Evolutionary conservation across 2,888 invertebrate species (phyloP), one percentile per base, ranked within the genome.

Genomic region (Limulus polyphemus): DNA sequence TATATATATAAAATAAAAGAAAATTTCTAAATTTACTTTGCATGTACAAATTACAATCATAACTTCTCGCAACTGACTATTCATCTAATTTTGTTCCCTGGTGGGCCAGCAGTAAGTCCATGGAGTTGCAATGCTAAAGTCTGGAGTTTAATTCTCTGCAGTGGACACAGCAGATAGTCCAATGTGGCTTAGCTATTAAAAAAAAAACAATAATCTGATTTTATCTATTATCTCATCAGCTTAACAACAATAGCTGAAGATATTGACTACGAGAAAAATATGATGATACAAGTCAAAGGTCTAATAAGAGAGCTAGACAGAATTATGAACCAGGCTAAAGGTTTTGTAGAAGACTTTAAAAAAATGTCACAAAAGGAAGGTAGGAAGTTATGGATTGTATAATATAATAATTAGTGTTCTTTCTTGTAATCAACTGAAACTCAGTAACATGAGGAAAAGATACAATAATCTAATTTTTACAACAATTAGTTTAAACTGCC

Each of bases 251-350:
- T 70, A 7, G 62, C 63, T 60, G 70, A 71, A 64, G 69, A 70
- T 51, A 63, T 70, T 9, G 70, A 71, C 48, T 67, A 70, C 13
- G 74, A 76, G 63, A 73, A 73, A 61, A 70, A 71, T 55, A 69
- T 63, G 16, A 58, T 71, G 54, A 60, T 72, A 58, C 71, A 72
- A 46, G 67, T 76, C 54, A 74, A 72, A 59, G 73, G 75, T 58
- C 71, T 74, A 49, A 68, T 76, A 13, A 70, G 73, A n/a, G 73
- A 75, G 63, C 61, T 76, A 54, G 76, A 77, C 64, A 69, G 73
- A 61, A 70, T 73, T 62, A 70, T 75, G 58, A 64, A 62, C 51
- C 69, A 62, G 47, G 65, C 67, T 32, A 68, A 68, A 49, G 70
- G 68, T 17, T 65, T 68, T 55, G 57, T 69, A 49, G 72, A 71